phyloP scores from a whole-genome alignment of 2,797 vertebrate genomes.

The Chelonia mydas region DNA sequence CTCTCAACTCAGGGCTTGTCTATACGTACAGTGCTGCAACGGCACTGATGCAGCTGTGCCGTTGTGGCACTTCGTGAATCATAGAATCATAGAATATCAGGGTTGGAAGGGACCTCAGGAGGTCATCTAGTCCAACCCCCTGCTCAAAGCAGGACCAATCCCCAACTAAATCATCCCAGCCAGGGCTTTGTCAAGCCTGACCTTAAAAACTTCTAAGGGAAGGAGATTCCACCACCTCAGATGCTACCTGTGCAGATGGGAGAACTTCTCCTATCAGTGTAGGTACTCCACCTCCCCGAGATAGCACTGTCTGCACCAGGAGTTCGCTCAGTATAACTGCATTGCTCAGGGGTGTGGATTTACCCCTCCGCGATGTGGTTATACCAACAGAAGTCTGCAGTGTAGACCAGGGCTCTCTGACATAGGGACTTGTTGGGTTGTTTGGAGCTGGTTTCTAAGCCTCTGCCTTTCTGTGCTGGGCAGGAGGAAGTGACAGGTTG shows the following conservation, averaged over 20 bases:
- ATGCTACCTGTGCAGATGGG: background rate
- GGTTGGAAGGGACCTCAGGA: too few relatives aligned
- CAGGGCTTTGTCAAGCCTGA: too few relatives aligned
- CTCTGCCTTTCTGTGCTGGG: rapidly evolving
- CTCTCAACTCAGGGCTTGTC: background rate
- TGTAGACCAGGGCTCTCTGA: background rate
- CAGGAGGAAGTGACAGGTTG: rapidly evolving
- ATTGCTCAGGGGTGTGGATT: background rate
- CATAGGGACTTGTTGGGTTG: background rate
- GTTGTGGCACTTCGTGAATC: background rate
- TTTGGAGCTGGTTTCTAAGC: background rate
- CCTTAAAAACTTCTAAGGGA: too few relatives aligned
- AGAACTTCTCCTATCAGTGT: background rate
- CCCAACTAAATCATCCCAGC: too few relatives aligned
- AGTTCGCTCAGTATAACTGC: background rate
- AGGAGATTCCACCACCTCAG: too few relatives aligned
- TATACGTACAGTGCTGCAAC: background rate
- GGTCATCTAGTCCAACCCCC: too few relatives aligned
- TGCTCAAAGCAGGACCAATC: too few relatives aligned
- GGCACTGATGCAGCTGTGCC: too few relatives aligned
- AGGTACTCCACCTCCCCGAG: background rate
- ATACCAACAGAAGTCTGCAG: background rate
- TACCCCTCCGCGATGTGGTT: background rate
- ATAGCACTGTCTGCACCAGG: background rate
- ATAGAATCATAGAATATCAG: too few relatives aligned